These are phyloP conservation scores for Anniella stebbinsi DNA, from an alignment of 2,797 vertebrate genomes.

Conservation along the genomic window DNA sequence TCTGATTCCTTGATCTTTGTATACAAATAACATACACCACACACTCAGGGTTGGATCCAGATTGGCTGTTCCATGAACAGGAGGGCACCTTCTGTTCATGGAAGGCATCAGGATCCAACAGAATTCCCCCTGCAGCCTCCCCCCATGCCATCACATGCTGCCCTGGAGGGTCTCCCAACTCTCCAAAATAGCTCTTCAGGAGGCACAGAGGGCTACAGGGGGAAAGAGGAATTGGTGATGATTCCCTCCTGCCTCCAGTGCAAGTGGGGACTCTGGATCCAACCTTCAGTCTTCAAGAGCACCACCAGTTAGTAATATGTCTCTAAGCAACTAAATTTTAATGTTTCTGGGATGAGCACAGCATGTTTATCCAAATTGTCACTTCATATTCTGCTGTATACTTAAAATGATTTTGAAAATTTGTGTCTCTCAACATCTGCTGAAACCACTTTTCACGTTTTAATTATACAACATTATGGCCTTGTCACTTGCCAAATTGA, in stretches of 20 bases:
- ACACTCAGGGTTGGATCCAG: neutral
- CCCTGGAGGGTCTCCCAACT: neutral
- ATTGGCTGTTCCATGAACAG: neutral
- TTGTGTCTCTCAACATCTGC: neutral
- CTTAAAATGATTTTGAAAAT: neutral
- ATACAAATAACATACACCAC: neutral
- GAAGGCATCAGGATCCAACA: neutral
- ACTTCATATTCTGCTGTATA: conserved; percentile 21
- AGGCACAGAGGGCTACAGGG: neutral
- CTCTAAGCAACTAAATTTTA: neutral
- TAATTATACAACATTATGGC: conserved; percentile 14
- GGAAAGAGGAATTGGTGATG: neutral
- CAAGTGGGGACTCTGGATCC: neutral
- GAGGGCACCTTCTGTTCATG: neutral
- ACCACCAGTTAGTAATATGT: neutral
- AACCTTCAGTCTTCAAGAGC: neutral
- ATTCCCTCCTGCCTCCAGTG: neutral
- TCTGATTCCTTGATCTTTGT: neutral
- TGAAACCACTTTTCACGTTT: conserved; percentile 36
- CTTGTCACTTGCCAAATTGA: neutral
- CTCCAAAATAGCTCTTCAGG: neutral
- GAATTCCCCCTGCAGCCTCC: neutral
- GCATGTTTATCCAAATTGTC: neutral
- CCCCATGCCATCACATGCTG: too few relatives aligned
- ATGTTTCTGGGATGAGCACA: conserved; percentile 1